Evolutionary conservation across 2,113 vertebrate genomes (phyloP), one percentile per base, ranked within the genome.

Genomic region (Sterna hirundo): DNA sequence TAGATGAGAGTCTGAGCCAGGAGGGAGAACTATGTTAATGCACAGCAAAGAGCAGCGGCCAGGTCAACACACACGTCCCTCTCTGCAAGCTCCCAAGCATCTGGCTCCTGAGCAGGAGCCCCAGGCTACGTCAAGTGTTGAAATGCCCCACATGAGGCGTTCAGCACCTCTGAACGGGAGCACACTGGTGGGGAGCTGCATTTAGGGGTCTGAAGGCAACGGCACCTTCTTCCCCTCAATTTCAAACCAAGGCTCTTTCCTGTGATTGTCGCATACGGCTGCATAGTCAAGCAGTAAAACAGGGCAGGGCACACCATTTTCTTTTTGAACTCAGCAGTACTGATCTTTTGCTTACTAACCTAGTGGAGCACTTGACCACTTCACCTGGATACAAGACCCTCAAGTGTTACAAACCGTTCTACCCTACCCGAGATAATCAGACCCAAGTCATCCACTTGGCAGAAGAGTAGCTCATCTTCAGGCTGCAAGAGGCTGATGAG

Each of bases 71-170:
- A 32, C 25, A 18, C 1, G 1, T 38, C 19, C 15, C 7, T 15
- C 18, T 82, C 60, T 82, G 38, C 10, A 34, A 61, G 11, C 20
- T 71, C 36, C 22, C 22, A 66, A 38, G 30, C 5, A n/a, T 58
- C 23, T 66, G 42, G 11, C 29, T 75, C 34, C 71, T 32, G 17
- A 62, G 46, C 16, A 75, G 46, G 22, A 60, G 5, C 2, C 34
- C 9, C n/a, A 82, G 6, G 52, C 6, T 46, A 5, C 0, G 1
- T 68, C 34, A 68, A 20, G 18, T 42, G 10, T 44, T 11, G 1
- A 74, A 86, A 70, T 46, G 22, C 9, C 32, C 16, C 29, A 20
- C 2, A 6, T 13, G 29, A 61, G 9, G 7, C 25, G 10, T 42
- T 83, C 40, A 57, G 0, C 34, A 38, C 2, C 40, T 83, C 61